A percentile compares a stretch with the other conserved stretches of the same genome.
phyloP scores from a whole-genome alignment of 92 coral and sea anemone genomes.

The Pocillopora grandis region DNA sequence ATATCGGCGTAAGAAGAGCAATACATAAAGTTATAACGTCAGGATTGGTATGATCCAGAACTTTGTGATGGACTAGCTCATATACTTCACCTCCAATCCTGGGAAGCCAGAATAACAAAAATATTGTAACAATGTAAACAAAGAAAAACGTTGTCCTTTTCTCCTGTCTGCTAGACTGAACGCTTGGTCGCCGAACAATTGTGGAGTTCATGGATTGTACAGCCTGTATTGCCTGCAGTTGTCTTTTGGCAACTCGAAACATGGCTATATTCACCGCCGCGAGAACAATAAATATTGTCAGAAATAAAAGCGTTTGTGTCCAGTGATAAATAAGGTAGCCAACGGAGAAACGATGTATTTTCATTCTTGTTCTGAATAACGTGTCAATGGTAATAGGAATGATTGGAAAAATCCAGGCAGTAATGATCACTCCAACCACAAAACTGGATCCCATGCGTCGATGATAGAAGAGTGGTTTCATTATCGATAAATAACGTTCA shows the following conservation, averaged over 20 bases:
- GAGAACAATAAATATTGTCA: conserved; percentile 9
- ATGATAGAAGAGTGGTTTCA: conserved; percentile 35
- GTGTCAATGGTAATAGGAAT: conserved; percentile 12
- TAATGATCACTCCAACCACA: background rate
- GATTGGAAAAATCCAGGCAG: conserved; percentile 31
- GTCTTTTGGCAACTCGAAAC: conserved; percentile 33
- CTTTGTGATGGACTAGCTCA: conserved; percentile 23
- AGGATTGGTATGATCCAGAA: conserved; percentile 10
- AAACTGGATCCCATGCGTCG: conserved; percentile 14
- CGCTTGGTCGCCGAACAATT: conserved; percentile 2
- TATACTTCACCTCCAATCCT: conserved; percentile 31
- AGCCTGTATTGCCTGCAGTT: conserved; percentile 33
- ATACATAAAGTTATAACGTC: conserved; percentile 34
- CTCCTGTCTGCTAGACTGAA: conserved; percentile 4
- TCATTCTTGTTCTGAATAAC: conserved; percentile 1
- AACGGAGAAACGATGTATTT: conserved; percentile 30
- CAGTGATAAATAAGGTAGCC: conserved; percentile 32
- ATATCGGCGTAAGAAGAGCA: conserved; percentile 31
- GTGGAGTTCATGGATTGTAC: background rate
- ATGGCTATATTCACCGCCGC: conserved; percentile 32
- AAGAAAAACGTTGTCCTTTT: conserved; percentile 35
- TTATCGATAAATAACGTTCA: conserved; percentile 38
- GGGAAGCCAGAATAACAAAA: conserved; percentile 40
- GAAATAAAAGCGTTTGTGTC: conserved; percentile 12
- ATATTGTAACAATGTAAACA: conserved; percentile 31